Base-by-base conservation (phyloP, 2,113 vertebrate species). In the Aptenodytes patagonicus region DNA sequence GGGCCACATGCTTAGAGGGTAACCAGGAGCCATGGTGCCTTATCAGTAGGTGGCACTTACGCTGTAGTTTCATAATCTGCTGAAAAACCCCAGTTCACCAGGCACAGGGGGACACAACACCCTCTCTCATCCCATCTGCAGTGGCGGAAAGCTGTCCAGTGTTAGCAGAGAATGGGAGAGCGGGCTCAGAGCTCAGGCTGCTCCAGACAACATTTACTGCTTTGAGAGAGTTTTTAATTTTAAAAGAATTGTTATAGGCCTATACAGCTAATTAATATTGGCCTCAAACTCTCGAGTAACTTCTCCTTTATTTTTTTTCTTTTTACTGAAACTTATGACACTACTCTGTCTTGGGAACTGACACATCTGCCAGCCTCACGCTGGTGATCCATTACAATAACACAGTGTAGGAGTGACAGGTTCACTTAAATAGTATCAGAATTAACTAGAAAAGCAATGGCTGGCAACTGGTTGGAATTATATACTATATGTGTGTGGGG, bases 81-180 rank as follows among this genome's bases (percentile, higher is more conserved):
- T 54, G 46, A 24, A 80, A 85, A 85, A 16, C 5, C 62, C 4
- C 70, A 54, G 36, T 46, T 93, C 73, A 46, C 2, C 42, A 36
- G 47, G 16, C 25, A n/a, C 34, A 78, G 32, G 12, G 10, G 31
- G 5, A 29, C 29, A 52, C 9, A 52, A 9, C 22, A 40, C 6
- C 10, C 13, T 49, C 71, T 29, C 22, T 85, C 36, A 28, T 26
- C 36, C 34, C 25, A 12, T 1, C 32, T 3, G 25, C 25, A 24
- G 31, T 6, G 6, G 11, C 34, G 60, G 46, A 40, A 81, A 51
- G 42, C 22, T 46, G 8, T 13, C 40, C n/a, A 19, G 22, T 1
- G 10, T 70, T n/a, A 65, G 4, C 0, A 1, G 0, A 10, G 52
- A 69, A 61, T 0, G 5, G 29, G 34, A 87, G 18, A 75, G 34